Conservation (phyloP, 2,888 invertebrate species). For the Rugalucina vietnamica region DNA sequence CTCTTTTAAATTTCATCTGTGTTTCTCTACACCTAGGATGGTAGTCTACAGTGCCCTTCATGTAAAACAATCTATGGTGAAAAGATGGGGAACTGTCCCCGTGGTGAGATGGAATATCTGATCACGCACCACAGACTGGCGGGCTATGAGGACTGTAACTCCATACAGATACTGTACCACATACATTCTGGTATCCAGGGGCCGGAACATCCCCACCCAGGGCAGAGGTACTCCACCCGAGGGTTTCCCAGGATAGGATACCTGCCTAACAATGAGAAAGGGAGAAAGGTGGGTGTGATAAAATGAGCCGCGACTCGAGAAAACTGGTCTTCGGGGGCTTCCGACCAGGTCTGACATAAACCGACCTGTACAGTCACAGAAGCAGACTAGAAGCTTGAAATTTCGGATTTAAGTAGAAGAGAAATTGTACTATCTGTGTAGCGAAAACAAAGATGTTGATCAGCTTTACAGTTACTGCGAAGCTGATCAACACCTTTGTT, state of each 20-base stretch:
- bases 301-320: too few relatives aligned
- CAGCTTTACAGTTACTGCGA: too few relatives aligned
- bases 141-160: conserved; percentile 88
- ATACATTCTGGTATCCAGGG: conserved; percentile 90
- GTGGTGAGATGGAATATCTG: conserved; percentile 82
- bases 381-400: too few relatives aligned
- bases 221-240: conserved; percentile 85
- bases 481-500: too few relatives aligned
- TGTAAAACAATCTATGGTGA: conserved; percentile 93
- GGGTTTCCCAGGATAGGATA: conserved; percentile 86
- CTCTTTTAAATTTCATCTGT: too few relatives aligned
- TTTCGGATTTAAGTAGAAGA: too few relatives aligned
- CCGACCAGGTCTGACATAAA: too few relatives aligned
- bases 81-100: conserved; percentile 92
- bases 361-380: too few relatives aligned
- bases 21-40: conserved; percentile 84
- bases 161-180: conserved; percentile 93
- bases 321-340: too few relatives aligned
- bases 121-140: conserved; percentile 85
- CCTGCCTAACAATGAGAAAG: conserved; percentile 93
- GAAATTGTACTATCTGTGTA: too few relatives aligned
- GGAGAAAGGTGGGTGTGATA: conserved; percentile 87
- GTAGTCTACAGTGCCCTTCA: conserved; percentile 93
- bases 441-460: too few relatives aligned
- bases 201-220: conserved; percentile 82